Percentiles rank a stretch among this genome's conserved stretches.
These are phyloP conservation scores for Ficedula albicollis DNA, from an alignment of 2,797 vertebrate genomes.

Conservation along the genomic window DNA sequence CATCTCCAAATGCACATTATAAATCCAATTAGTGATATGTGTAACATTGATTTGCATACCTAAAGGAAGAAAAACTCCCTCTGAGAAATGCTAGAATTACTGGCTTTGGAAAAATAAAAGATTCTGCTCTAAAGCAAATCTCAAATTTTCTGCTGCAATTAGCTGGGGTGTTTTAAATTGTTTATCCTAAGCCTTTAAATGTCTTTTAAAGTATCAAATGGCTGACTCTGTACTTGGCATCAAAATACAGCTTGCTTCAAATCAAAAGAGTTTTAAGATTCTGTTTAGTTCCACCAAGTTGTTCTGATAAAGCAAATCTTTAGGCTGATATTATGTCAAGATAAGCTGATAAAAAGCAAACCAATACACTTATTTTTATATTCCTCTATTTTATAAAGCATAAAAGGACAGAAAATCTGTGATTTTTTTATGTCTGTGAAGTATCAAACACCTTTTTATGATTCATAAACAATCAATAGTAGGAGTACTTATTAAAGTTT, in stretches of 20 bases:
- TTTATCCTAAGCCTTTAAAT: constrained; percentile 18
- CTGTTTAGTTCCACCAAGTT: neutral
- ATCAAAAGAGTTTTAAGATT: neutral
- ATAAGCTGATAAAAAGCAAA: constrained; percentile 11
- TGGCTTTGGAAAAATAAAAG: constrained; percentile 41
- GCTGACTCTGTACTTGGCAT: neutral
- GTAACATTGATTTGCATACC: constrained; percentile 43
- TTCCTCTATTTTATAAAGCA: neutral
- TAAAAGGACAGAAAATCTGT: neutral
- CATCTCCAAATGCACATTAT: constrained; percentile 31
- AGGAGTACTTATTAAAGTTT: neutral
- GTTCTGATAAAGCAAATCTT: neutral
- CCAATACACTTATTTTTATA: neutral
- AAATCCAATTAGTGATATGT: constrained; percentile 26
- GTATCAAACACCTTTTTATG: neutral
- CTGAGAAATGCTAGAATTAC: constrained; percentile 36
- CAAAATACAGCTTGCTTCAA: neutral
- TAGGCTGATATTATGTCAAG: neutral
- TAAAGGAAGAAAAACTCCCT: constrained; percentile 32
- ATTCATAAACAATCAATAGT: constrained; percentile 12
- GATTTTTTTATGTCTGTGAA: neutral
- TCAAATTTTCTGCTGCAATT: constrained; percentile 25
- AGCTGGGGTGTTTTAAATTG: neutral
- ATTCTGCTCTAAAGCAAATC: constrained; percentile 23
- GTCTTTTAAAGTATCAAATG: neutral